Evolutionary conservation across 1,140 invertebrate species (phyloP), one percentile per base, ranked within the genome.

Genomic region (Musca vetustissima): DNA sequence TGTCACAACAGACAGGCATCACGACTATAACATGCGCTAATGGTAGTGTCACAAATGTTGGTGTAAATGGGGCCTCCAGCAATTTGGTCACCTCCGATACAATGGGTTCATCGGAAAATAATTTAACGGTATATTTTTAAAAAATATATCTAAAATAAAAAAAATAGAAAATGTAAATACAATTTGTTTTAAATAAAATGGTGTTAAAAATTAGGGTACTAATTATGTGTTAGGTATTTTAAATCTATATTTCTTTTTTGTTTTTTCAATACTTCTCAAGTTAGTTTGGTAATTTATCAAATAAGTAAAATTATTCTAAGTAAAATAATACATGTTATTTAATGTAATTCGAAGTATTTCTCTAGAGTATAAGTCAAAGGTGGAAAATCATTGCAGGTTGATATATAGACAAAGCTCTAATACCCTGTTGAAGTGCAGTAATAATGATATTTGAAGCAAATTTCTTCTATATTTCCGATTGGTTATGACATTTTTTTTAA

Each of bases 181-280:
- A 78, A 69, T 75, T 81, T n/a, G 77, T 80, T 64, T 89, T 93
- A 81, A 86, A 88, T 72, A 88, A 95, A 76, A 86, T 97, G 70
- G 95, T 43, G 36, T 43, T 43, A 43, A 43, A 43, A 43, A 8
- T 11, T 43, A 9, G 1, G 11, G 1, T 9, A 43, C 11, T 43
- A 43, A 7, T 43, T 43, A 43, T 1, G 28, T 32, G 36, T 43
- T 43, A 43, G 36, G 36, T 61, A 21, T 61, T 21, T 43, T 43
- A 9, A 43, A 17, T 19, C 6, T 43, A 36, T 4, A 28, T 28
- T 28, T 11, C 28, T n/a, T 36, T 36, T 61, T 19, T 17, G 21
- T 52, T 52, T 9, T 11, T 19, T 4, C 21, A 52, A 36, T 36
- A 7, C 19, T 28, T 61, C 17, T 28, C 19, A 59, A 32, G n/a